Base-by-base conservation (phyloP, 2,888 invertebrate genomes). In the Acanthosepion pharaonis region DNA sequence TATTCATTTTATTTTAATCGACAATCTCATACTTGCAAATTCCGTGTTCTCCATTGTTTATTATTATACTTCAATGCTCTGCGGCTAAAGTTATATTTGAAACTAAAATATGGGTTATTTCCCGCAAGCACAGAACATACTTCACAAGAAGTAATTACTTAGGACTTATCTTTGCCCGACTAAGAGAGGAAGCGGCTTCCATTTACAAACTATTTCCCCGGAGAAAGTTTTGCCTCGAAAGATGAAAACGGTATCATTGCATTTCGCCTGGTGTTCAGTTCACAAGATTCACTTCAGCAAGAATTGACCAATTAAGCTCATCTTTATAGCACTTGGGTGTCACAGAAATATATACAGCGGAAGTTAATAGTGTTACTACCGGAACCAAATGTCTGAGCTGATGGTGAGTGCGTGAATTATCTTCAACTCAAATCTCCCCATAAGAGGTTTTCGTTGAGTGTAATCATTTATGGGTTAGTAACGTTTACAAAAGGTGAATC, bases 141-240 rank as follows among this genome's bases (percentile, higher is more conserved):
- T 78, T 78, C n/a, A n/a, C 8, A 78, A 78, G 78, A 78, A 78
- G 78, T 78, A 78, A 78, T 78, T 78, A 78, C 78, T 78, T 78
- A 11, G 78, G 18, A 78, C 78, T 78, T 78, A 78, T 78, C 78
- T 78, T 78, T n/a, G n/a, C 33, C 9, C 78, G n/a, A 33, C 15
- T 78, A 78, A 78, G n/a, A 78, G n/a, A n/a, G n/a, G n/a, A 33
- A n/a, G 78, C n/a, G n/a, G 11, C 78, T 78, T 78, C 78, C 33
- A 78, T 78, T 78, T 78, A 78, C n/a, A 78, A n/a, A 78, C 78
- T 78, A n/a, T 78, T 78, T 78, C 78, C 78, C 78, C 11, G n/a
- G 78, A 78, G 78, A 78, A 78, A 78, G 78, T 33, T 78, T 78
- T 33, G 78, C n/a, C n/a, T 11, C 15, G 3, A 33, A 78, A 78